phyloP scores from a whole-genome alignment of 2,113 vertebrate genomes.

The Pogona vitticeps region DNA sequence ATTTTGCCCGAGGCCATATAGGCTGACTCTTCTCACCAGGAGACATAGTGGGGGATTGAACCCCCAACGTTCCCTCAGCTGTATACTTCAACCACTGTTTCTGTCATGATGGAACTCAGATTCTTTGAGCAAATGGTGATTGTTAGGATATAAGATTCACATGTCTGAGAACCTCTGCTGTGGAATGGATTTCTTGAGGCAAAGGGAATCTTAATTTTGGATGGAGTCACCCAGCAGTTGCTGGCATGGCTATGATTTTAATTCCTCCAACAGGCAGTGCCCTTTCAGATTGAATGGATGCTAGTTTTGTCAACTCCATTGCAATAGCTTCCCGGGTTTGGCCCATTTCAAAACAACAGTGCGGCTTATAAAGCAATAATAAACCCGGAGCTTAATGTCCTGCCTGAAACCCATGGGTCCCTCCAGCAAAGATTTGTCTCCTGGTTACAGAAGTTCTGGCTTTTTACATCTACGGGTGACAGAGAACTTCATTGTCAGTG shows the following conservation, averaged over 20 bases:
- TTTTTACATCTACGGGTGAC: neutral
- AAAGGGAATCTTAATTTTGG: too few relatives aligned
- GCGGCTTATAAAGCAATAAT: neutral
- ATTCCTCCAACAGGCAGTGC: neutral
- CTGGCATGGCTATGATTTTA: neutral
- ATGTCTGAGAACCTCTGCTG: too few relatives aligned
- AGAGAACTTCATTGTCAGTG: constrained; percentile 34
- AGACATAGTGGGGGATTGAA: too few relatives aligned
- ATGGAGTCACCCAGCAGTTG: too few relatives aligned
- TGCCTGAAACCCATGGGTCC: neutral
- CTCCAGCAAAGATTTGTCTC: neutral
- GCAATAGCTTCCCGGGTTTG: neutral
- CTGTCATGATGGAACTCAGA: too few relatives aligned
- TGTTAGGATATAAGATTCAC: too few relatives aligned
- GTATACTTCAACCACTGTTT: too few relatives aligned
- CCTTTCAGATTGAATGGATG: neutral
- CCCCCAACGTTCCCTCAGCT: too few relatives aligned
- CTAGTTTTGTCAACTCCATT: neutral
- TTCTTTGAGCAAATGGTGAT: too few relatives aligned
- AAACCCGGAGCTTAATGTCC: neutral
- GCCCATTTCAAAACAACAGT: constrained; percentile 6
- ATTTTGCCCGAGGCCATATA: too few relatives aligned
- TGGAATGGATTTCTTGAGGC: too few relatives aligned
- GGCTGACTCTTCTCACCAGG: too few relatives aligned
- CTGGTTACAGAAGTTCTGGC: constrained; percentile 24